Base-by-base conservation (phyloP, 2,113 vertebrate genomes). In the Stomatorhinus ivindoensis region DNA sequence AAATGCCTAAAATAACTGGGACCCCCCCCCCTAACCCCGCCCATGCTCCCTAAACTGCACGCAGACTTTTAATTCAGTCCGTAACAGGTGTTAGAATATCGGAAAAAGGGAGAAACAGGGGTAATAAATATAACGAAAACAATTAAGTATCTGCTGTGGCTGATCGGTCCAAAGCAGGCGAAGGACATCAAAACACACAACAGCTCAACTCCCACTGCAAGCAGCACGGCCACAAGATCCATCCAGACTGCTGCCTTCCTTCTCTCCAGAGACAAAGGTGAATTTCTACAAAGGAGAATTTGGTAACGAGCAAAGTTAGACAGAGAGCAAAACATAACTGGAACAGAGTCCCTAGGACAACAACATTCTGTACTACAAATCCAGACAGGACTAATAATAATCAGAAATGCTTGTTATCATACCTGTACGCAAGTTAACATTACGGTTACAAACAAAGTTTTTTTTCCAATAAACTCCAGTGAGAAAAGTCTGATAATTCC, bases 251-350 rank as follows among this genome's bases (percentile, higher is more conserved):
- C 47, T 42, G 58, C 61, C 55, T 27, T n/a, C 27, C 90, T 46
- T 51, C 31, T 89, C 88, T 65, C 85, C 27, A 21, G 89, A 91
- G 90, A 80, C 90, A 21, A 90, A 92, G 90, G 86, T 89, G 35
- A 86, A 24, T 92, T 91, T 91, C 93, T 95, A 92, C 89, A 31
- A 61, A 87, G 88, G 10, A 90, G 69, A 39, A 11, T 39, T 76
- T 15, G 31, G 31, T 76, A 76, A 76, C 0, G 31, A 76, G 31
- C 13, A 76, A 17, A 39, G 69, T 76, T 76, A 76, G 65, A 27
- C 27, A 73, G 35, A 39, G 69, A 76, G 31, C 11, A 39, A 35
- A 15, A 73, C 4, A 9, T 61, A 35, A 39, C 69, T 76, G 35
- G 31, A 1, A 35, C 65, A 27, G 27, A 31, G 27, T 0, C 17